Evolutionary conservation across 2,797 vertebrate genomes (phyloP), one percentile per base, ranked within the genome.

Genomic region (Spondyliosoma cantharus): DNA sequence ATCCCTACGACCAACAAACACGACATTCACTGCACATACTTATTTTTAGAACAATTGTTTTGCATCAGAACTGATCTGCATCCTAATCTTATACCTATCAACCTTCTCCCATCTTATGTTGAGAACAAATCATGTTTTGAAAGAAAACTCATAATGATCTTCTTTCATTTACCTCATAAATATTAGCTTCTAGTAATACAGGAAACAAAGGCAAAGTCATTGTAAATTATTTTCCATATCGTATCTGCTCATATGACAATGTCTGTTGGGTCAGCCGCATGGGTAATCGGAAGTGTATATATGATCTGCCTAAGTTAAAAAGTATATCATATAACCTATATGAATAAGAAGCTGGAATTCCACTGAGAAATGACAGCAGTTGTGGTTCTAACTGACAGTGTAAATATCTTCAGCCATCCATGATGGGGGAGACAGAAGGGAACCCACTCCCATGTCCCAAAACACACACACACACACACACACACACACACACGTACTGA

Each of bases 331-430:
- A 60, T 63, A 29, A 65, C 46, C 74, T 58, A 37, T 75, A 56
- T 74, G 25, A 73, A 14, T 62, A 81, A 83, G 24, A 80, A 71
- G 24, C 53, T 70, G 4, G 50, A 80, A 85, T 71, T 81, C 86
- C 86, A 8, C 50, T 2, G 88, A 92, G 81, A 89, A 87, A 88
- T 91, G 70, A 84, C 69, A 65, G 50, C 4, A 5, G 43, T 65
- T 50, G 78, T 69, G 86, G 77, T 79, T 88, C 27, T 91, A 91
- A 93, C 89, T 92, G 87, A 87, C 80, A 77, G 84, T 90, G 89
- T 86, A 84, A 90, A 89, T 86, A 75, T 76, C 65, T 78, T 68
- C 69, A 82, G 67, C 74, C 81, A 78, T 71, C 81, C 68, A 42
- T 83, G 81, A 83, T 64, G 15, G 71, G 42, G 56, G 57, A 63